Evolutionary conservation across 2,797 vertebrate genomes (phyloP), one percentile per base, ranked within the genome.

Genomic region (Glossophaga mutica): DNA sequence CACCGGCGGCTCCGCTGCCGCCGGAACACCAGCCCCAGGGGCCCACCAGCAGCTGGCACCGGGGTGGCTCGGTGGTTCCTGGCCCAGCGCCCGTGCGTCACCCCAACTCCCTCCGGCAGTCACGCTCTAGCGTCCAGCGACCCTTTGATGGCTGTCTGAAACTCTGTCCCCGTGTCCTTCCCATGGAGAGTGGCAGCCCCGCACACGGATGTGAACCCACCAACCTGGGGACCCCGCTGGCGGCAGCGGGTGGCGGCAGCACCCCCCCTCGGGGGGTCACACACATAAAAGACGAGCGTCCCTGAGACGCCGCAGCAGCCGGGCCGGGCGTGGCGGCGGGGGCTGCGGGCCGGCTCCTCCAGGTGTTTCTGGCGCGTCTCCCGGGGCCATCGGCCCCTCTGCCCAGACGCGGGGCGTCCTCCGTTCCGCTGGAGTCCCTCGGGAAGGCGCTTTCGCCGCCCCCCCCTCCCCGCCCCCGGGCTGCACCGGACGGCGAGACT

Each of bases 281-380:
- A 73, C 91, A 90, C 77, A 76, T 97, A 97, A 97, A 97, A 97
- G 94, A 96, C 50, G 95, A 98, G 95, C 97, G 93, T 91, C 96
- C 68, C 96, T 97, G 96, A 97, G 93, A 96, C 96, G 96, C 96
- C 96, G 96, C 96, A 94, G 97, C 98, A 98, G 98, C 98, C 97
- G 98, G 94, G 86, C 92, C 84, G 44, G 57, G 90, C 91, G 82
- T 65, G 3, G 96, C 95, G 95, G 97, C 95, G 78, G n/a, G n/a
- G n/a, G 96, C 97, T 97, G 93, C 97, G 65, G 90, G 50, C 73
- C 67, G 95, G 97, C 97, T 96, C 96, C 97, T 97, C 89, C 84
- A 98, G 98, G 98, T 97, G 98, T 97, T 98, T 96, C 97, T 97
- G 97, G 97, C 98, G 97, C 77, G 74, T 84, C 95, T 94, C 82